Base-by-base conservation (phyloP, 2,888 invertebrate species). In the Digitonthophagus gazella region DNA sequence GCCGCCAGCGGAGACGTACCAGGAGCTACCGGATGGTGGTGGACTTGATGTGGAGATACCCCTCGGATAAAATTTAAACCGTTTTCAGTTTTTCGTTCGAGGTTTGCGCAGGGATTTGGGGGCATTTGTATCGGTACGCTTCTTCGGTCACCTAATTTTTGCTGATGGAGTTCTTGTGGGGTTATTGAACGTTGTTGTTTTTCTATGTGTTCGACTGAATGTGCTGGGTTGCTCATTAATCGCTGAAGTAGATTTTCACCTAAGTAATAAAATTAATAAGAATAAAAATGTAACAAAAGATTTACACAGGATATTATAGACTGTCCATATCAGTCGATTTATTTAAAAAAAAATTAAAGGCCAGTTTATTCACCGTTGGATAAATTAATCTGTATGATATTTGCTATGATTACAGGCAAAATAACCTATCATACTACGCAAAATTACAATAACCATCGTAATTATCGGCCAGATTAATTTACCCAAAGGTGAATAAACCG, bases 191-290 rank as follows among this genome's bases (percentile, higher is more conserved):
- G 86, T 76, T 95, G 94, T 76, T 91, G 91, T 77, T 93, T 93
- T 79, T 96, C 96, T 78, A 96, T 91, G 79, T 96, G 95, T 80
- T 95, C 95, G 0, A 93, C 90, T 67, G 90, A 90, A 79, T 93
- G 91, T 11, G 92, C 93, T 0, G 94, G 93, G 78, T 92, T 90
- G 54, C 93, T 93, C 89, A 95, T 91, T 22, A 95, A 85, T 72
- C 93, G 88, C 78, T 93, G 92, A 44, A 95, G 88, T 0, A 87
- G 82, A 58, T 75, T 75, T 65, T 81, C 80, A 14, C 79, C 28
- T 44, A 44, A 44, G 28, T n/a, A n/a, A n/a, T n/a, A 44, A 44
- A 44, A 2, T 44, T 44, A 44, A 44, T 44, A n/a, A n/a, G n/a
- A n/a, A n/a, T n/a, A n/a, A n/a, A n/a, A n/a, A n/a, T n/a, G n/a